These are phyloP conservation scores for Atherinomorus stipes DNA, from an alignment of 2,113 vertebrate genomes.

Conservation along the genomic window DNA sequence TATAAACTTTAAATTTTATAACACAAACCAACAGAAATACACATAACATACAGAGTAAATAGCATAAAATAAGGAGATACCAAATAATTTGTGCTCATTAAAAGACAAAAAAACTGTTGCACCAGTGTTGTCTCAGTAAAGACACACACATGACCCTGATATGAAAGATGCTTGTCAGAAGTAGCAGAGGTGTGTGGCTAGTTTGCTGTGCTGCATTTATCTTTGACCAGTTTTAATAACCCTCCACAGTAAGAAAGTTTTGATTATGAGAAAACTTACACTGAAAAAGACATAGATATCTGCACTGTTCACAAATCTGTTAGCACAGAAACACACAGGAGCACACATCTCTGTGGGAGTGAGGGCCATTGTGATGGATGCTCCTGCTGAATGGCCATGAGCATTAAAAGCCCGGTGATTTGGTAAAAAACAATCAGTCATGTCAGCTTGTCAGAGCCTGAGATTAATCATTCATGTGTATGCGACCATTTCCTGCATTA, in stretches of 20 bases:
- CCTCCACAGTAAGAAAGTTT: conserved; percentile 10
- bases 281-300: conserved; percentile 16
- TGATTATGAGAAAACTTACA: conserved; percentile 24
- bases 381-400: conserved; percentile 70
- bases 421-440: conserved; percentile 59
- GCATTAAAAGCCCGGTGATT: conserved; percentile 79
- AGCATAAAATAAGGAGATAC: no score
- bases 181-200: neutral
- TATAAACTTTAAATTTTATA: no score
- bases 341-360: conserved; percentile 63
- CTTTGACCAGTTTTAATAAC: conserved; percentile 1
- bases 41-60: no score
- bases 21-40: no score
- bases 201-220: conserved; percentile 6
- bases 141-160: neutral
- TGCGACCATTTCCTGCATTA: conserved; percentile 61
- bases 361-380: conserved; percentile 78
- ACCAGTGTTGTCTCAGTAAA: no score
- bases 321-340: conserved; percentile 9
- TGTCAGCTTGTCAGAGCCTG: conserved; percentile 54
- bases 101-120: no score
- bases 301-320: conserved; percentile 19
- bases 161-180: conserved; percentile 1
- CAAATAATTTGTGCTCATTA: no score
- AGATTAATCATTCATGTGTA: conserved; percentile 64